phyloP scores from a whole-genome alignment of 2,113 vertebrate genomes.

The Scortum barcoo region DNA sequence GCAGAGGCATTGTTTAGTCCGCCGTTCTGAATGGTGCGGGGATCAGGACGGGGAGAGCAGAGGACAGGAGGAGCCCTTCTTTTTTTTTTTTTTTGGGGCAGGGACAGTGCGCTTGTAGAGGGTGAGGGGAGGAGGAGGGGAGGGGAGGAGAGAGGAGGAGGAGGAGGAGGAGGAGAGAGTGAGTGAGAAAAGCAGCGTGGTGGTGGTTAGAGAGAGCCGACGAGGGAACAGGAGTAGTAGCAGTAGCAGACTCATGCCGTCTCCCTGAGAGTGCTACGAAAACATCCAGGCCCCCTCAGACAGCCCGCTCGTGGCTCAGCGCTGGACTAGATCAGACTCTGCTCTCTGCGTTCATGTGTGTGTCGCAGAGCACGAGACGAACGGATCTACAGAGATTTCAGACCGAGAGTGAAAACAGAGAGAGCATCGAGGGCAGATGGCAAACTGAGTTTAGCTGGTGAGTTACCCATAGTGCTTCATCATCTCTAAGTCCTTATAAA shows the following conservation, averaged over 20 bases:
- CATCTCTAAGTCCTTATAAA: conserved; percentile 34
- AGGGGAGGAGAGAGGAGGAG: conserved; percentile 40
- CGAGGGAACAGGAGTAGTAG: conserved; percentile 68
- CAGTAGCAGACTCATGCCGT: conserved; percentile 55
- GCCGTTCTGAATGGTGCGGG: conserved; percentile 77
- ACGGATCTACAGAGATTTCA: conserved; percentile 51
- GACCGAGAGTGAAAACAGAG: conserved; percentile 41
- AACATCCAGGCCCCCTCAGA: conserved; percentile 50
- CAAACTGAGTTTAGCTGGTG: conserved; percentile 74
- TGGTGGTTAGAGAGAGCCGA: conserved; percentile 63
- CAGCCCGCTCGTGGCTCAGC: conserved; percentile 23
- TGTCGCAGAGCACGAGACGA: background rate
- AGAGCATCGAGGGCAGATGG: conserved; percentile 77
- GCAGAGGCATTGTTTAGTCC: conserved; percentile 82
- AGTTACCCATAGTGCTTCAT: conserved; percentile 66
- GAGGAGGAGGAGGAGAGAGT: conserved; percentile 32
- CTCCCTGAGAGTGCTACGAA: conserved; percentile 33
- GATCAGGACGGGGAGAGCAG: conserved; percentile 70
- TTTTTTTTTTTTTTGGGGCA: conserved; percentile 51
- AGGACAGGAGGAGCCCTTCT: conserved; percentile 61
- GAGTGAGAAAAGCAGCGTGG: conserved; percentile 65
- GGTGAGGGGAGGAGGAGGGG: conserved; percentile 53
- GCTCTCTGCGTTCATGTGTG: conserved; percentile 11
- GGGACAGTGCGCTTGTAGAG: conserved; percentile 58
- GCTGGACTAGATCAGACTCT: conserved; percentile 48